Conservation (phyloP, 2,113 vertebrate genomes). For the Micronycteris hirsuta region DNA sequence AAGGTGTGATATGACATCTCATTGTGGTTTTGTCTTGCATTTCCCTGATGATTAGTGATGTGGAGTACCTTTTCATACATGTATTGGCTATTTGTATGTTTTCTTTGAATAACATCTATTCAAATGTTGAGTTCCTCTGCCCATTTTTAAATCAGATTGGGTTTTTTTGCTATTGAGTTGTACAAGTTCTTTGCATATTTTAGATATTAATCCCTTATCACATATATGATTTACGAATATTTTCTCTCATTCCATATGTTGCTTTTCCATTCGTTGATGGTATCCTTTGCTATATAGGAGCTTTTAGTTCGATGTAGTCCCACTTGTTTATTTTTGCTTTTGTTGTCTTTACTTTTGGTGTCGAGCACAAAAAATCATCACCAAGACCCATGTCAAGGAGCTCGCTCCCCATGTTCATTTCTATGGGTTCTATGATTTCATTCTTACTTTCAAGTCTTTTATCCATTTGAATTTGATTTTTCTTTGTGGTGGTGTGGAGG, state of each 20-base stretch:
- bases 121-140: not conserved
- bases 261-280: not conserved
- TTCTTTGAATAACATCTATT: not conserved
- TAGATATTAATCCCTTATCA: not conserved
- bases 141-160: not conserved
- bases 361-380: not conserved
- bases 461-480: not conserved
- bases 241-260: not conserved
- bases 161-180: not conserved
- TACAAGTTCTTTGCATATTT: not conserved
- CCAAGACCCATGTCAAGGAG: not conserved
- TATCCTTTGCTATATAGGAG: not conserved
- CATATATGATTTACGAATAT: not conserved
- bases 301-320: not conserved
- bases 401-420: not conserved
- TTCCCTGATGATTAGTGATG: not conserved
- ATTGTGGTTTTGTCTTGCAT: not conserved
- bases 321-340: not conserved
- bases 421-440: not conserved
- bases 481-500: not conserved
- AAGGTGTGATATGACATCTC: not conserved
- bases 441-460: not conserved
- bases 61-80: not conserved
- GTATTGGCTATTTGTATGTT: not conserved
- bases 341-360: not conserved